Evolutionary conservation across 2,888 invertebrate genomes (phyloP).

Genomic region (Melieria crassipennis): DNA sequence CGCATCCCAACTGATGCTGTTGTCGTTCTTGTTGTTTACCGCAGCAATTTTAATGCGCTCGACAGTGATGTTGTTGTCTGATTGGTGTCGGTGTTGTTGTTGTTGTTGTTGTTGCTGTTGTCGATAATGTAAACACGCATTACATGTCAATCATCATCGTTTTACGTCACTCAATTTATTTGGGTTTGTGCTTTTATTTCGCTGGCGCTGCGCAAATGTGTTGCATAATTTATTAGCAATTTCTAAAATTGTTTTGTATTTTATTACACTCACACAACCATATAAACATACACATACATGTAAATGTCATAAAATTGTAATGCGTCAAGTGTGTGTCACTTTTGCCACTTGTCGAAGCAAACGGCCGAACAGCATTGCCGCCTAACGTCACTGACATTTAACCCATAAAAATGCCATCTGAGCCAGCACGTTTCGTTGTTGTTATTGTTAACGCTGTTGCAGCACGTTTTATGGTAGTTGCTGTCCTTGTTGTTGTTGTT

Average conservation of each 20-base stretch:
- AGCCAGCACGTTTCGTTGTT: background rate
- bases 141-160: constrained; percentile 27
- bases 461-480: background rate
- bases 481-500: background rate
- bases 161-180: background rate
- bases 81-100: background rate
- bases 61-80: too few relatives aligned
- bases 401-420: too few relatives aligned
- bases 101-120: constrained; percentile 10
- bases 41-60: too few relatives aligned
- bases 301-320: too few relatives aligned
- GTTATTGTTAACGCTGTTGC: background rate
- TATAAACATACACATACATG: too few relatives aligned
- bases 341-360: too few relatives aligned
- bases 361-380: too few relatives aligned
- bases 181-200: background rate
- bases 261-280: background rate
- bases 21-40: background rate
- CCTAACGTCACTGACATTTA: too few relatives aligned
- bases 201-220: background rate
- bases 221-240: constrained; percentile 28
- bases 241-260: constrained; percentile 17
- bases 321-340: too few relatives aligned
- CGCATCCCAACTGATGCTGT: background rate
- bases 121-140: constrained; percentile 31